phyloP scores from a whole-genome alignment of 2,888 invertebrate genomes.

The Phragmatobia fuliginosa region DNA sequence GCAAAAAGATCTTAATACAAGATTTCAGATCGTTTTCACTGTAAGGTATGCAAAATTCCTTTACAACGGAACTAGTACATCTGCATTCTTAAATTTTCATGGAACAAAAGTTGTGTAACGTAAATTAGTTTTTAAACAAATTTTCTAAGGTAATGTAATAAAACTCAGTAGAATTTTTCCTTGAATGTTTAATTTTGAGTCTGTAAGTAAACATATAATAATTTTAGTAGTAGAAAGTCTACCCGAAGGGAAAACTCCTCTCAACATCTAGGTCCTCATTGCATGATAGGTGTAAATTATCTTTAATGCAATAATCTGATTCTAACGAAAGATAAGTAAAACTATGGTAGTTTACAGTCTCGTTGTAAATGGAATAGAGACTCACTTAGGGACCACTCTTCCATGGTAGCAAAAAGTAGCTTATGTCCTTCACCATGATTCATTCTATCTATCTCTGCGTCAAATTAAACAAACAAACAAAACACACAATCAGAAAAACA shows the following conservation, averaged over 20 bases:
- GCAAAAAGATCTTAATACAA: not conserved
- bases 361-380: too few species aligned
- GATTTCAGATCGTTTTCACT: not conserved
- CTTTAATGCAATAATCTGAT: too few species aligned
- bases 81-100: not conserved
- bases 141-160: not conserved
- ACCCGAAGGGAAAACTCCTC: not conserved
- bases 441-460: too few species aligned
- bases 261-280: too few species aligned
- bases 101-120: not conserved
- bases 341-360: too few species aligned
- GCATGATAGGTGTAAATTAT: too few species aligned
- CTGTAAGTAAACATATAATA: not conserved
- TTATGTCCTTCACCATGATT: too few species aligned
- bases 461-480: too few species aligned
- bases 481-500: too few species aligned
- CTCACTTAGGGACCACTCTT: too few species aligned
- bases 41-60: not conserved
- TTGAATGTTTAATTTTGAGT: not conserved
- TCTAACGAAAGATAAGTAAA: too few species aligned
- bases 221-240: not conserved
- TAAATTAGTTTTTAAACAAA: not conserved
- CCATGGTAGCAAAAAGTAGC: too few species aligned
- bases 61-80: not conserved
- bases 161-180: not conserved